Percentiles rank a stretch among this genome's conserved stretches.
Evolutionary conservation across 1,140 invertebrate species (phyloP).

Genomic region (Acyrthosiphon pisum): DNA sequence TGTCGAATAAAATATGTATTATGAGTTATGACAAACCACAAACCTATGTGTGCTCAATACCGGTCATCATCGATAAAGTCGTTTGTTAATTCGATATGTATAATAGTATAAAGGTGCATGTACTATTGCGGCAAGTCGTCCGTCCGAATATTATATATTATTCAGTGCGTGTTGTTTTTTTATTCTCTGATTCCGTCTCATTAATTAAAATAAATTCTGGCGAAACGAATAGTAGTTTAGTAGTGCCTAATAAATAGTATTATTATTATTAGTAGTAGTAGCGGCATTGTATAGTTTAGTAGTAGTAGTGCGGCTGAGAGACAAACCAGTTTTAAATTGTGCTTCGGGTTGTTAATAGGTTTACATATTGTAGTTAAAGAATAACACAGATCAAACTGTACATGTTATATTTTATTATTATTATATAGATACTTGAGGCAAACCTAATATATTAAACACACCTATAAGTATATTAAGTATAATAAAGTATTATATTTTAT

Average conservation of each 20-base stretch:
- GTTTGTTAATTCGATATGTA: neutral
- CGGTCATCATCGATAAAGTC: neutral
- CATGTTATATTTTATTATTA: neutral
- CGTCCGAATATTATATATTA: too few relatives aligned
- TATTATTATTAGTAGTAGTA: neutral
- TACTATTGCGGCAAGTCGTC: neutral
- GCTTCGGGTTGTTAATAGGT: neutral
- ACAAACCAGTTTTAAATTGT: slow-evolving; percentile 2
- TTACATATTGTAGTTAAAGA: neutral
- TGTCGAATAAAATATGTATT: neutral
- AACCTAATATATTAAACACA: too few relatives aligned
- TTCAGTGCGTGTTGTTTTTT: neutral
- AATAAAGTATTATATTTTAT: too few relatives aligned
- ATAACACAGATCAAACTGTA: neutral
- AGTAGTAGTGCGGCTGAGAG: neutral
- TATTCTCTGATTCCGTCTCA: neutral
- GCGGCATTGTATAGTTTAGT: neutral
- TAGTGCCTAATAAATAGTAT: neutral
- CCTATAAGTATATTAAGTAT: too few relatives aligned
- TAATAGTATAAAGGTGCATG: neutral
- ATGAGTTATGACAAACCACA: neutral
- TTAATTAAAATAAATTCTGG: neutral
- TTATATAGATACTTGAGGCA: neutral
- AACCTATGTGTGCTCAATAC: neutral
- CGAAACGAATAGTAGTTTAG: neutral